Evolutionary conservation across 2,113 vertebrate species (phyloP).

Genomic region (Cranoglanis bouderius): DNA sequence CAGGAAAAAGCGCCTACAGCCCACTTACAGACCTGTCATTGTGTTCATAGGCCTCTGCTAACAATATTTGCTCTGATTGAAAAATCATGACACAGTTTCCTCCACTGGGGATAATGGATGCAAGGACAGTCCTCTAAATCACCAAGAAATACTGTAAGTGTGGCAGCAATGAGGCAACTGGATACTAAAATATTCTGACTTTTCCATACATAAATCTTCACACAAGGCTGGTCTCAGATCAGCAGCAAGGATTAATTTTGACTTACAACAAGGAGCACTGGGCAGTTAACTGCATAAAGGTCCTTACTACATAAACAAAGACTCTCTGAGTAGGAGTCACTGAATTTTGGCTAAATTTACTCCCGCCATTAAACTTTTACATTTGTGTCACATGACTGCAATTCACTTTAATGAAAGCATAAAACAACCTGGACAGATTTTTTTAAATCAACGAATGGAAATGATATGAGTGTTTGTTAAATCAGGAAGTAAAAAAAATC

Average conservation of each 20-base stretch:
- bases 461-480: constrained; percentile 62
- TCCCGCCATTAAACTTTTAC: constrained; percentile 1
- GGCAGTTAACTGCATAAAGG: not conserved
- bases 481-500: constrained; percentile 58
- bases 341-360: constrained; percentile 2
- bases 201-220: not conserved
- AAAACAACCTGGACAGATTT: constrained; percentile 17
- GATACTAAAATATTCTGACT: not conserved
- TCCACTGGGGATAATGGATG: constrained; percentile 47
- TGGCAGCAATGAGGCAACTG: not conserved
- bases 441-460: constrained; percentile 57
- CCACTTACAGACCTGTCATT: constrained; percentile 39
- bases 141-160: constrained; percentile 21
- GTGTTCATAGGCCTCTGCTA: constrained; percentile 30
- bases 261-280: not conserved
- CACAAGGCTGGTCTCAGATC: not conserved
- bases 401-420: constrained; percentile 30
- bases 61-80: constrained; percentile 54
- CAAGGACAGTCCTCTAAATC: constrained; percentile 51
- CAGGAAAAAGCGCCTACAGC: constrained; percentile 38
- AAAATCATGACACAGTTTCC: constrained; percentile 59
- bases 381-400: not conserved
- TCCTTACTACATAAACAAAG: constrained; percentile 8
- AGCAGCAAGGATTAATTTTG: constrained; percentile 2
- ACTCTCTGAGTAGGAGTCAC: not conserved